Conservation (phyloP, 1,140 invertebrate genomes). For the Chrysopa pallens region DNA sequence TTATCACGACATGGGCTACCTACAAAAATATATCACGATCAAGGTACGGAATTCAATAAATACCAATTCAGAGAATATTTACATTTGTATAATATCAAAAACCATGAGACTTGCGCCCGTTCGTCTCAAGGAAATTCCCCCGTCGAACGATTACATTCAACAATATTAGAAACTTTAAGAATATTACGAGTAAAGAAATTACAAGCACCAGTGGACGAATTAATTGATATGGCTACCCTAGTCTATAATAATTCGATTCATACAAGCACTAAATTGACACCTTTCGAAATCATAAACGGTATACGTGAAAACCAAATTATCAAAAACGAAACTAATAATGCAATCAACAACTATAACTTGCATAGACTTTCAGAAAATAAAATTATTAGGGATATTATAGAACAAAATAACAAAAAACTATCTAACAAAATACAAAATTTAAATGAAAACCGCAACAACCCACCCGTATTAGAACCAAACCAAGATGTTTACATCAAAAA, state of each 20-base stretch:
- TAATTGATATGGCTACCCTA: slow-evolving; percentile 3
- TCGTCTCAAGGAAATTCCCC: neutral
- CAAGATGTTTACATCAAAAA: too few relatives aligned
- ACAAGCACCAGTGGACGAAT: neutral
- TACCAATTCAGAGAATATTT: slow-evolving; percentile 2
- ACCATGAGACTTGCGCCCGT: slow-evolving; percentile 1
- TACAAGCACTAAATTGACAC: slow-evolving; percentile 3
- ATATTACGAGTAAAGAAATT: neutral
- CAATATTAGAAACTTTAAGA: slow-evolving; percentile 2
- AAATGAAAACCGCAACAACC: too few relatives aligned
- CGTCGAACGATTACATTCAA: slow-evolving; percentile 3
- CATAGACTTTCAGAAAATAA: too few relatives aligned
- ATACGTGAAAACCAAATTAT: too few relatives aligned
- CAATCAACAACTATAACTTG: too few relatives aligned
- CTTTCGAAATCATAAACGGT: slow-evolving; percentile 4
- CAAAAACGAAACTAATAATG: too few relatives aligned
- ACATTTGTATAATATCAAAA: slow-evolving; percentile 3
- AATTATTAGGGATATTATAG: too few relatives aligned
- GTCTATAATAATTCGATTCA: slow-evolving; percentile 4
- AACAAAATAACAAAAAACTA: too few relatives aligned
- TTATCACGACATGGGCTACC: slow-evolving; percentile 1
- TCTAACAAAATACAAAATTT: too few relatives aligned
- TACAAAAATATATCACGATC: slow-evolving; percentile 1
- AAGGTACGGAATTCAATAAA: slow-evolving; percentile 3
- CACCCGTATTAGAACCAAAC: too few relatives aligned